phyloP scores from a whole-genome alignment of 2,797 vertebrate species.

The Poeciliopsis presidionis region DNA sequence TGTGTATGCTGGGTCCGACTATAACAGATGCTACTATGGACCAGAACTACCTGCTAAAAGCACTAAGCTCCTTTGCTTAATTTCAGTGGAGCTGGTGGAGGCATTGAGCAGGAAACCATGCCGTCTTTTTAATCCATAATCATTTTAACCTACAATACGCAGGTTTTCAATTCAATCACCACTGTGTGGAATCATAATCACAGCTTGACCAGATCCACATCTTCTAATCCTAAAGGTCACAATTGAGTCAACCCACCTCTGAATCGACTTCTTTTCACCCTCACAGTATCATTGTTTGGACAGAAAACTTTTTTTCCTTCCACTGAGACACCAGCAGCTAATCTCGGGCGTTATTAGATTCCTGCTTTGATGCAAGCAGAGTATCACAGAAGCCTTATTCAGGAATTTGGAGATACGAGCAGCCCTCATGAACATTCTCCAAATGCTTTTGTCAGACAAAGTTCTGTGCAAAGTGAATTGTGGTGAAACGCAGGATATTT shows the following conservation, averaged over 20 bases:
- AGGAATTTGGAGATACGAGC: constrained; percentile 25
- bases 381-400: constrained; percentile 17
- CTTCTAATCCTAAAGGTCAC: constrained; percentile 36
- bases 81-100: constrained; percentile 33
- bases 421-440: constrained; percentile 19
- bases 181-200: constrained; percentile 12
- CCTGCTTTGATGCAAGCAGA: constrained; percentile 31
- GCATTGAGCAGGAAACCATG: constrained; percentile 41
- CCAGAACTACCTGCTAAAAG: constrained; percentile 54
- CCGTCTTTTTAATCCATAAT: constrained; percentile 65
- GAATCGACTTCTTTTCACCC: not conserved
- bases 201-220: constrained; percentile 28
- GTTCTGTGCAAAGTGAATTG: constrained; percentile 45
- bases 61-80: constrained; percentile 69
- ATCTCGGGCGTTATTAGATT: constrained; percentile 8
- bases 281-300: not conserved
- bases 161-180: constrained; percentile 56
- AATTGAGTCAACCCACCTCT: constrained; percentile 4
- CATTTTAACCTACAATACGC: constrained; percentile 53
- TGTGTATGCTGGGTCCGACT: constrained; percentile 38
- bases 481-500: constrained; percentile 56
- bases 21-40: constrained; percentile 62
- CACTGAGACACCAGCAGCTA: not conserved
- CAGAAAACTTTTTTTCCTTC: constrained; percentile 11
- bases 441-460: constrained; percentile 50